phyloP scores from a whole-genome alignment of 1,140 invertebrate species.

The Drosophila tsacasi region DNA sequence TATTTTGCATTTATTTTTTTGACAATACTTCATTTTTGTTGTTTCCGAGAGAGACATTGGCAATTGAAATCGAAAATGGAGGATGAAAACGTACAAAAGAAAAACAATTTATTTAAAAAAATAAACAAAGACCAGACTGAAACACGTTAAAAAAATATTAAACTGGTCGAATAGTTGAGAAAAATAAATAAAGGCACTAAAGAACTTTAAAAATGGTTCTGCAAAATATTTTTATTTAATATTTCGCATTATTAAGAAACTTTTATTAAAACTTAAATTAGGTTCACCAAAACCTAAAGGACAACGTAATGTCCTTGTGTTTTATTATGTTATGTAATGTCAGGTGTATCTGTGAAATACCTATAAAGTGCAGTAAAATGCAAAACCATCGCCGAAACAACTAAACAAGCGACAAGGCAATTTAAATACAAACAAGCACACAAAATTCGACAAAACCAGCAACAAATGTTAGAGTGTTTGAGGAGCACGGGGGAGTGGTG shows the following conservation, averaged over 20 bases:
- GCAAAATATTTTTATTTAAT: too few species aligned
- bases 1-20: constrained; percentile 30
- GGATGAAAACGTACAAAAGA: constrained; percentile 10
- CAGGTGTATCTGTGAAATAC: constrained; percentile 72
- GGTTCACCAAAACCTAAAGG: neutral
- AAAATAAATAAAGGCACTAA: neutral
- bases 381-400: constrained; percentile 39
- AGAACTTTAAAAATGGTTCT: neutral
- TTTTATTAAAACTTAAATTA: too few species aligned
- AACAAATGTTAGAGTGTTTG: constrained; percentile 46
- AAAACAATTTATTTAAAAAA: constrained; percentile 17
- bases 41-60: constrained; percentile 20
- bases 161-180: neutral
- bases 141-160: constrained; percentile 4
- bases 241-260: neutral
- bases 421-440: constrained; percentile 75
- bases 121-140: neutral
- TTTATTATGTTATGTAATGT: constrained; percentile 21
- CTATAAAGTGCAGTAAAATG: constrained; percentile 58
- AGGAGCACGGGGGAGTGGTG: constrained; percentile 1
- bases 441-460: constrained; percentile 51
- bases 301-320: neutral
- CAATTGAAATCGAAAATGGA: constrained; percentile 42
- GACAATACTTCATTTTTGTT: constrained; percentile 21
- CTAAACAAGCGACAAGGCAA: constrained; percentile 71